These are phyloP conservation scores for Sterrhoptilus dennistouni DNA, from an alignment of 2,113 vertebrate genomes.

Conservation along the genomic window DNA sequence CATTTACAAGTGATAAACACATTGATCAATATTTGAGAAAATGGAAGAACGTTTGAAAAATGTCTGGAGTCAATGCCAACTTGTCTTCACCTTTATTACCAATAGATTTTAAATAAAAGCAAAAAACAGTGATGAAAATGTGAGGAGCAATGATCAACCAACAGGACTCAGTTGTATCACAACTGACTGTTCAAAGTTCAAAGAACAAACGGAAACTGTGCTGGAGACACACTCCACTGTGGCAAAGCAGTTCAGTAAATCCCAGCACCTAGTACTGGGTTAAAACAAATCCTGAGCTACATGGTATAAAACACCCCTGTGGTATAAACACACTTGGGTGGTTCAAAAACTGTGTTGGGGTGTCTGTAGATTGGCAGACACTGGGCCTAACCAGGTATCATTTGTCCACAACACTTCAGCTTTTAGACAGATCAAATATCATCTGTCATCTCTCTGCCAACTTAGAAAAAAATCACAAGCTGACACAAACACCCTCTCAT, in stretches of 20 bases:
- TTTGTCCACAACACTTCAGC: background rate
- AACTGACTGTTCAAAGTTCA: conserved; percentile 25
- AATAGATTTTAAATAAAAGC: background rate
- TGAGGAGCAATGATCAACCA: background rate
- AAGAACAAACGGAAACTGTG: background rate
- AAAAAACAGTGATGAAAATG: background rate
- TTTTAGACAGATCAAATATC: background rate
- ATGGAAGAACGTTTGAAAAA: background rate
- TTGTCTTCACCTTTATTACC: background rate
- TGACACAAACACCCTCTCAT: background rate
- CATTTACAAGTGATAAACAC: background rate
- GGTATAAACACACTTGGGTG: background rate
- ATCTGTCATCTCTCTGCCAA: background rate
- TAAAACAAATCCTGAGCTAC: background rate
- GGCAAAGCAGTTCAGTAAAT: background rate
- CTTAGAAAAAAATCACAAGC: background rate
- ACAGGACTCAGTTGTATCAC: background rate
- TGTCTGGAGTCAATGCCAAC: background rate
- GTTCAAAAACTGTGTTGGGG: background rate
- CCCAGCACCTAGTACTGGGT: background rate
- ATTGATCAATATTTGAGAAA: background rate
- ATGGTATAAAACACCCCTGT: background rate
- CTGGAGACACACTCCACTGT: background rate
- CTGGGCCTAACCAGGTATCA: background rate
- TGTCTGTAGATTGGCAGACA: background rate